Conservation (phyloP, 2,888 invertebrate species). For the Leptinotarsa juncta region DNA sequence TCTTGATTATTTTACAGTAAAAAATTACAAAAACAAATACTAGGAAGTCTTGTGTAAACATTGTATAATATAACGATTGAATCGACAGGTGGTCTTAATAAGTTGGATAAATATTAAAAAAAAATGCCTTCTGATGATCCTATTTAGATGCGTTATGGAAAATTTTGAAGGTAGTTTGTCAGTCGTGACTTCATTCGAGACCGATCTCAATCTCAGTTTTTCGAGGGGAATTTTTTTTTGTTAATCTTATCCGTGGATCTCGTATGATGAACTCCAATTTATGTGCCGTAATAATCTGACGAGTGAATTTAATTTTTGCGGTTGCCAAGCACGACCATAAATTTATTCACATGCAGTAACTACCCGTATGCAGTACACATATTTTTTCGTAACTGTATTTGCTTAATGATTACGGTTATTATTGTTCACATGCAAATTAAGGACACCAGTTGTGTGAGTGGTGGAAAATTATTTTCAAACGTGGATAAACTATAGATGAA, state of each 20-base stretch:
- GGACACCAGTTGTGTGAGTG: background rate
- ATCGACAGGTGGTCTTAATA: background rate
- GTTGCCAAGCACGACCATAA: background rate
- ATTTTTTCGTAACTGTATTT: conserved; percentile 2
- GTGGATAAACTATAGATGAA: too few species aligned
- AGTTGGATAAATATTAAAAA: background rate
- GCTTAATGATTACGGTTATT: background rate
- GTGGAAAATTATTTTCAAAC: background rate
- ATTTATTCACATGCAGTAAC: background rate
- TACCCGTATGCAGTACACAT: background rate
- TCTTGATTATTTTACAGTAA: background rate
- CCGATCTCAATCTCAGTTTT: background rate
- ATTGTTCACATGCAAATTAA: background rate
- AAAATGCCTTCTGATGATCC: background rate
- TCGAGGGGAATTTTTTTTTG: background rate
- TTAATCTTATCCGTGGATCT: background rate
- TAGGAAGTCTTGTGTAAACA: background rate
- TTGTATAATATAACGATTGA: background rate
- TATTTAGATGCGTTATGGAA: background rate
- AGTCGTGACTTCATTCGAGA: background rate
- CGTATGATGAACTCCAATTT: background rate
- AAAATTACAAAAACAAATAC: background rate
- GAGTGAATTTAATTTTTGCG: conserved; percentile 1
- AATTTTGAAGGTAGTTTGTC: background rate
- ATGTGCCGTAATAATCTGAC: background rate